Evolutionary conservation across 92 coral and sea anemone species (phyloP).

Genomic region (Porites rus): DNA sequence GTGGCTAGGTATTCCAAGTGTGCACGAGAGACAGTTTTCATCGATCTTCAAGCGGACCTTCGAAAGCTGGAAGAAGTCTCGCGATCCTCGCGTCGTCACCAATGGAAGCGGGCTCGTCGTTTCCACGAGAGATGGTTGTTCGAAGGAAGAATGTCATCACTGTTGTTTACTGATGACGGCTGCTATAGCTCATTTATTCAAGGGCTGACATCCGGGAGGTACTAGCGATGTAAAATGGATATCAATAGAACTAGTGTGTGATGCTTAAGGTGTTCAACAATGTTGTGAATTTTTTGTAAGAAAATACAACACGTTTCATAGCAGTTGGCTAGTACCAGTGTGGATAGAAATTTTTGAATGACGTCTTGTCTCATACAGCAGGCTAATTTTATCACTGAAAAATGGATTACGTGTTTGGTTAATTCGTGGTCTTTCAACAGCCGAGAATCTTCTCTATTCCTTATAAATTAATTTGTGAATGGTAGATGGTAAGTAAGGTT

Average conservation of each 20-base stretch:
- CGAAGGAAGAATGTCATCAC: constrained; percentile 40
- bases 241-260: too few species aligned
- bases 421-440: background rate
- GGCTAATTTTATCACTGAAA: background rate
- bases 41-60: background rate
- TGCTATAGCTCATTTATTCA: constrained; percentile 27
- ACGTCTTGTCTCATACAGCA: background rate
- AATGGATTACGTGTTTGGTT: background rate
- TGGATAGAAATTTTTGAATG: background rate
- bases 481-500: too few species aligned
- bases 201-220: constrained; percentile 17
- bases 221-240: constrained; percentile 26
- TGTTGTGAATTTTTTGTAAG: too few species aligned
- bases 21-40: background rate
- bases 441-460: too few species aligned
- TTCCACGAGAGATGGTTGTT: constrained; percentile 54
- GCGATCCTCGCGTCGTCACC: too few species aligned
- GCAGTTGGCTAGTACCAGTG: background rate
- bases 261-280: background rate
- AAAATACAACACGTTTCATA: background rate
- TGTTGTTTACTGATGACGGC: constrained; percentile 45
- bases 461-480: too few species aligned
- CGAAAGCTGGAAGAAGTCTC: background rate
- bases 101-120: constrained; percentile 4
- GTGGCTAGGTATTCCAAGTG: background rate